phyloP scores from a whole-genome alignment of 2,797 vertebrate species.

The Chaunax sp. region DNA sequence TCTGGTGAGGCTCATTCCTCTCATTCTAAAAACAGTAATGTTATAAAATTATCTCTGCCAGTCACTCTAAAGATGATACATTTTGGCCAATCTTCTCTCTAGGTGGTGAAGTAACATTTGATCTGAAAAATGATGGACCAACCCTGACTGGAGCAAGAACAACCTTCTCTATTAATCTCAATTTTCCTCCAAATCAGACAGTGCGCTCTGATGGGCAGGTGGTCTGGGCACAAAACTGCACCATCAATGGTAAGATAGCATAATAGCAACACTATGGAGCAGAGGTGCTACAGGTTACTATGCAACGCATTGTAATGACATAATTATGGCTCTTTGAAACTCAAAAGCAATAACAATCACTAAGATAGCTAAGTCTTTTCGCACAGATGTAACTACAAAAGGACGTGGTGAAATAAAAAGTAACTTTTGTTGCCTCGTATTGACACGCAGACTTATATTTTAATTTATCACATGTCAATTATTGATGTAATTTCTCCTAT shows the following conservation, averaged over 20 bases:
- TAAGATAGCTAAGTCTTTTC: no score
- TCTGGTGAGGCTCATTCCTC: constrained; percentile 78
- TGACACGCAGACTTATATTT: not conserved
- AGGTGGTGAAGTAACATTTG: constrained; percentile 91
- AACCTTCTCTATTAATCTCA: constrained; percentile 89
- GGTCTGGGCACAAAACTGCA: constrained; percentile 88
- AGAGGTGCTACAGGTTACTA: not conserved
- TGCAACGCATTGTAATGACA: no score
- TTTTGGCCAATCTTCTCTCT: constrained; percentile 12
- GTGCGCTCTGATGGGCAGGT: constrained; percentile 86
- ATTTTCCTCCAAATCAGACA: constrained; percentile 89
- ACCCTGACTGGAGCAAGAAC: constrained; percentile 89
- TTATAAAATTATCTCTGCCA: not conserved
- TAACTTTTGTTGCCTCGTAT: not conserved
- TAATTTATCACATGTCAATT: not conserved
- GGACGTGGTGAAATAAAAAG: no score
- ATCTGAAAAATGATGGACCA: constrained; percentile 90
- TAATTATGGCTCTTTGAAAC: no score
- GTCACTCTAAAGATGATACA: not conserved
- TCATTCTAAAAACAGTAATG: not conserved
- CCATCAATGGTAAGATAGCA: constrained; percentile 68
- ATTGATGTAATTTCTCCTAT: not conserved
- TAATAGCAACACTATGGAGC: not conserved
- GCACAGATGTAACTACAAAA: not conserved
- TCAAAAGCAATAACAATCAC: no score